These are phyloP conservation scores for Octopus sinensis DNA, from an alignment of 1,140 invertebrate genomes.

Conservation along the genomic window DNA sequence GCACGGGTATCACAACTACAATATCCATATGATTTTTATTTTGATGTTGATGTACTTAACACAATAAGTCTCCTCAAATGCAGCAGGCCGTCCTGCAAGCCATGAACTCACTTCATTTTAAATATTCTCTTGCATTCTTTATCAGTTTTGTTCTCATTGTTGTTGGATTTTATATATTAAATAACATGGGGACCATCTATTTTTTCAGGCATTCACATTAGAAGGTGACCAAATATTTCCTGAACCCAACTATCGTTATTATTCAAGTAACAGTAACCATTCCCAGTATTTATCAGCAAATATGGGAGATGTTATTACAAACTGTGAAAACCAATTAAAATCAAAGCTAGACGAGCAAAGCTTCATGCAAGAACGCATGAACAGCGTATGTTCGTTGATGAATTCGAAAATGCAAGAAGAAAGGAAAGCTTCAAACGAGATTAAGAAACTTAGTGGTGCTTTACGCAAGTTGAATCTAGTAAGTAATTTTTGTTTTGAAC, in stretches of 20 bases:
- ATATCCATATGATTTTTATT: no score
- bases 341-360: slow-evolving; percentile 26
- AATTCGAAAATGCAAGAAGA: slow-evolving; percentile 37
- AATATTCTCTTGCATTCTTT: no score
- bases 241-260: slow-evolving; percentile 51
- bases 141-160: no score
- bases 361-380: slow-evolving; percentile 23
- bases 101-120: no score
- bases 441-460: slow-evolving; percentile 43
- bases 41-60: no score
- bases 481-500: slow-evolving; percentile 16
- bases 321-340: slow-evolving; percentile 30
- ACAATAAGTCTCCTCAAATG: no score
- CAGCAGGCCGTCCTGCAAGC: no score
- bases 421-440: slow-evolving; percentile 36
- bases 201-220: slow-evolving; percentile 48
- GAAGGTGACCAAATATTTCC: slow-evolving; percentile 52
- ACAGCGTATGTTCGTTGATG: slow-evolving; percentile 29
- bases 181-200: neutral
- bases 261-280: slow-evolving; percentile 40
- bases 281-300: slow-evolving; percentile 45
- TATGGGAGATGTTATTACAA: slow-evolving; percentile 48
- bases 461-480: slow-evolving; percentile 33
- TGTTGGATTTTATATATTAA: no score
- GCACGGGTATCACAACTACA: no score